Percentiles rank a stretch among this genome's conserved stretches.
These are phyloP conservation scores for Sternotherus odoratus DNA, from an alignment of 2,797 vertebrate species.

Conservation along the genomic window DNA sequence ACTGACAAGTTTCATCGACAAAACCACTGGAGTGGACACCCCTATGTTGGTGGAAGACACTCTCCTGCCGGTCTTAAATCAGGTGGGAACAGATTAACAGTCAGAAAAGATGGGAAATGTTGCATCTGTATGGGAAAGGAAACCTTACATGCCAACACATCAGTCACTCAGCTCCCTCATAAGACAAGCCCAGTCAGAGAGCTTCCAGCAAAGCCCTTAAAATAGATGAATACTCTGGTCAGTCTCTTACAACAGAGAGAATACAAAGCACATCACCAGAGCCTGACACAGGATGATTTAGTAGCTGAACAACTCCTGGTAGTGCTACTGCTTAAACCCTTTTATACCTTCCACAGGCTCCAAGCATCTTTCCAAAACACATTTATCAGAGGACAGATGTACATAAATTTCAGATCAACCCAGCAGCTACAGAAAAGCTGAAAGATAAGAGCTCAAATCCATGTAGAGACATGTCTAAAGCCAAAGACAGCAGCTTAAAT, in stretches of 20 bases:
- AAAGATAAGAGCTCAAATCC: conserved; percentile 4
- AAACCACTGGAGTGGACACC: too few relatives aligned
- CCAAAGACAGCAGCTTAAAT: conserved; percentile 8
- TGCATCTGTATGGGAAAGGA: neutral
- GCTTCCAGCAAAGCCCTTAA: neutral
- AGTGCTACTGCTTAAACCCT: neutral
- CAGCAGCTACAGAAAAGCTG: neutral
- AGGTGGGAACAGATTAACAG: neutral
- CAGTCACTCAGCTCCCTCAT: neutral
- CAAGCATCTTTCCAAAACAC: conserved; percentile 11
- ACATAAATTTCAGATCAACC: neutral
- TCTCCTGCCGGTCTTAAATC: neutral
- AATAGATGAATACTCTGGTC: conserved; percentile 35
- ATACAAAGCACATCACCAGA: conserved; percentile 21
- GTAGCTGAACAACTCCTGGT: conserved; percentile 34
- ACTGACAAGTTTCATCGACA: too few relatives aligned
- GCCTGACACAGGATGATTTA: conserved; percentile 22
- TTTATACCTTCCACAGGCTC: conserved; percentile 32
- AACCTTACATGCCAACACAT: neutral
- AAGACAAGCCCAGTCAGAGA: conserved; percentile 7
- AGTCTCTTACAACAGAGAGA: neutral
- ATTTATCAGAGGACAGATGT: conserved; percentile 8
- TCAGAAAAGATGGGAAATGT: rapidly evolving
- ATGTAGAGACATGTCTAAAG: neutral
- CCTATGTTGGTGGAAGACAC: too few relatives aligned